These are phyloP conservation scores for Prunella strophiata DNA, from an alignment of 2,797 vertebrate genomes.

Conservation along the genomic window DNA sequence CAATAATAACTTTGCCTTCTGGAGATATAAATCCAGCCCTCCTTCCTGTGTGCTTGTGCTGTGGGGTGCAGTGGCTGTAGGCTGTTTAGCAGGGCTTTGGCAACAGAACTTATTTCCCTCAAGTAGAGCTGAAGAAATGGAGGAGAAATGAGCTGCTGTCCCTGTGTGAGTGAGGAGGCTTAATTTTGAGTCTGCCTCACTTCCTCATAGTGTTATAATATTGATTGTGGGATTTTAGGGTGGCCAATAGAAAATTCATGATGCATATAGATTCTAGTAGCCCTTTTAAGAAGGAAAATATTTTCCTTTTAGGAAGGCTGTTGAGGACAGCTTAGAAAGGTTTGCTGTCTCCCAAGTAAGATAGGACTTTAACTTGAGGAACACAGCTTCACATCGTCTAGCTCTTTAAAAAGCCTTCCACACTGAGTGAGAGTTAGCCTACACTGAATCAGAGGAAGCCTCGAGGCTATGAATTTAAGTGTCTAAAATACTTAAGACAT, in stretches of 20 bases:
- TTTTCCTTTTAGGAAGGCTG: not conserved
- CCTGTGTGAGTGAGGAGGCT: rapidly evolving
- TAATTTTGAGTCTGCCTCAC: not conserved
- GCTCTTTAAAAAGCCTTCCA: not conserved
- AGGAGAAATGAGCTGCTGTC: not conserved
- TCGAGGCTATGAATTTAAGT: not conserved
- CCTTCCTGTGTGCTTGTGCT: not conserved
- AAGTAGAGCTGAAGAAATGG: not conserved
- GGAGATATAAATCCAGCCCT: not conserved
- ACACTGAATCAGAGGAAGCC: not conserved
- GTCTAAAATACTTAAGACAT: not conserved
- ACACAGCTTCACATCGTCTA: not conserved
- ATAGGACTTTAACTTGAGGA: not conserved
- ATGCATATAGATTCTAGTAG: not conserved
- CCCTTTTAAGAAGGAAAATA: not conserved
- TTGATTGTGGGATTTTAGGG: not conserved
- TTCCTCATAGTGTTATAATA: not conserved
- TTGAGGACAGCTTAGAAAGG: not conserved
- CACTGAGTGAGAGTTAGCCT: not conserved
- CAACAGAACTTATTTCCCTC: not conserved
- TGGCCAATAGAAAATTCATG: not conserved
- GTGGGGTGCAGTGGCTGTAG: not conserved
- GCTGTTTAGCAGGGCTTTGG: not conserved
- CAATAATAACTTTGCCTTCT: not conserved
- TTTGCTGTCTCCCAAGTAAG: not conserved